These are phyloP conservation scores for Pogonomyrmex californicus DNA, from an alignment of 1,140 invertebrate genomes.

Conservation along the genomic window DNA sequence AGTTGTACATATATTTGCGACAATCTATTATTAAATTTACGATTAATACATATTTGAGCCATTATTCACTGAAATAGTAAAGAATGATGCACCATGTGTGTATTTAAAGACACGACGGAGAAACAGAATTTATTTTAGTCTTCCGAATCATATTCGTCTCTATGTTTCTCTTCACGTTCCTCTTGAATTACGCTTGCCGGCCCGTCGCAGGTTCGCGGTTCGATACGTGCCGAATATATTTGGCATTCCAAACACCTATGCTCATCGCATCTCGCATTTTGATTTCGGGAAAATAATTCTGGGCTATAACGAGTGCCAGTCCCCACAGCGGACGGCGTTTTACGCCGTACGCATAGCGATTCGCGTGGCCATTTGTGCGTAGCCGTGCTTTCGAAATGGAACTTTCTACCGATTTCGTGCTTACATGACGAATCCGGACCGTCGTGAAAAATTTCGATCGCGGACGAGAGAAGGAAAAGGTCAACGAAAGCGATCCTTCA, in stretches of 20 bases:
- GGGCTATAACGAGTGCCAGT: conserved; percentile 57
- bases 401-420: conserved; percentile 77
- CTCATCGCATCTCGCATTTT: conserved; percentile 68
- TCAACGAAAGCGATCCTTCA: conserved; percentile 79
- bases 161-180: not conserved
- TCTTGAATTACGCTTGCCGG: not conserved
- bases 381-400: conserved; percentile 64
- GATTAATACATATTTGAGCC: conserved; percentile 12
- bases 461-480: conserved; percentile 68
- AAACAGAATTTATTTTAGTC: not conserved
- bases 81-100: not conserved
- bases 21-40: not conserved
- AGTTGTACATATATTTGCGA: not conserved
- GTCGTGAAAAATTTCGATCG: conserved; percentile 53
- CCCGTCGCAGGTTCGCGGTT: conserved; percentile 39
- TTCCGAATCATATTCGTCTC: not conserved
- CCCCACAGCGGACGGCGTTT: conserved; percentile 35
- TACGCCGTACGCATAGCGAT: conserved; percentile 71
- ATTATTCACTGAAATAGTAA: not conserved
- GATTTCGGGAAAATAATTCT: conserved; percentile 66
- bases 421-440: conserved; percentile 38
- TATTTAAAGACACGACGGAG: not conserved
- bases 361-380: conserved; percentile 21
- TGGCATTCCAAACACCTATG: conserved; percentile 68
- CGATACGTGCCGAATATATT: conserved; percentile 66